phyloP scores from a whole-genome alignment of 1,140 invertebrate species.

The Eurytemora carolleeae region DNA sequence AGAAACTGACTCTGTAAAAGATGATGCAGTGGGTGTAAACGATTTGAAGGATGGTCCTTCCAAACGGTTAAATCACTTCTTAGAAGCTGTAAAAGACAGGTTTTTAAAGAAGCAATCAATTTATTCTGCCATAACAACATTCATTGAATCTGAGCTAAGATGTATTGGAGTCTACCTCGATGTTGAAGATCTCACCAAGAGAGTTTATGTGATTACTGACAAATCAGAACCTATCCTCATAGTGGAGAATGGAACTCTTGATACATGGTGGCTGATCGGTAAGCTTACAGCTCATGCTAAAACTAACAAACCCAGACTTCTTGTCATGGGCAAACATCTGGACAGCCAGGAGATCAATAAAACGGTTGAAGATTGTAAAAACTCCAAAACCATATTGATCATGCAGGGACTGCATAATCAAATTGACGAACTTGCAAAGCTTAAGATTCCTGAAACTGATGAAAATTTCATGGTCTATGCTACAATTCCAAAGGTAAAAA shows the following conservation, averaged over 20 bases:
- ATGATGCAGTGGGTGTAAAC: no score
- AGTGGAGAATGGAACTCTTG: background rate
- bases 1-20: no score
- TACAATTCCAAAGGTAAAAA: background rate
- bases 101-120: background rate
- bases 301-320: background rate
- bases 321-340: background rate
- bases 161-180: background rate
- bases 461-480: background rate
- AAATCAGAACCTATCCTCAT: background rate
- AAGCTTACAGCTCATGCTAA: background rate
- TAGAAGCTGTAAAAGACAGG: background rate
- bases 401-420: background rate
- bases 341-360: background rate
- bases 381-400: background rate
- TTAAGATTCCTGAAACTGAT: background rate
- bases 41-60: no score
- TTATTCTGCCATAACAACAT: background rate
- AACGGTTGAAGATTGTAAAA: background rate
- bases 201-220: no score
- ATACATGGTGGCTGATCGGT: background rate
- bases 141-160: background rate
- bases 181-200: background rate
- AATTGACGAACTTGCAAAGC: background rate
- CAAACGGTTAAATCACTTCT: background rate